Base-by-base conservation (phyloP, 2,113 vertebrate genomes). In the Crotalus horridus region DNA sequence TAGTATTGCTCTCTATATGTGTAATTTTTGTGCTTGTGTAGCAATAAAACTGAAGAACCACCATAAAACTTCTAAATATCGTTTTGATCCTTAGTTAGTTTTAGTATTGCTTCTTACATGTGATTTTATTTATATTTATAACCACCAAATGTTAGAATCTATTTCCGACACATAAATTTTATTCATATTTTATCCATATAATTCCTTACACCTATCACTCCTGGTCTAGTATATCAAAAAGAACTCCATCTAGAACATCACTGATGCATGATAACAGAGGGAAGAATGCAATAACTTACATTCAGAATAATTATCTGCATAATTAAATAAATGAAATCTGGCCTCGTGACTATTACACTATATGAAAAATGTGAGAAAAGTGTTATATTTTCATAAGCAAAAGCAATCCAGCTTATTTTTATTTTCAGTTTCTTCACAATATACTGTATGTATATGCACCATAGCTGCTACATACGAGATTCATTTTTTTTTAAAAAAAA, bases 1-100 rank as follows among this genome's bases (percentile, higher is more conserved):
- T 39, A 92, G 95, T 94, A 97, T 95, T 96, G 92, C 96, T 95
- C n/a, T 74, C n/a, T 74, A 74, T 39, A 39, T 8, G 69, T 74
- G 69, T 33, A 74, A 33, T 5, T 74, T 33, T 74, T 33, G 69
- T 74, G n/a, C 15, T 74, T 74, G 13, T 74, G 69, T 33, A 33
- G 69, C n/a, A 33, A 74, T 33, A 33, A 74, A 74, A 74, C n/a
- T 74, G 15, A 26, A 88, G 23, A 87, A 33, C 69, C 85, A 26
- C 85, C 39, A 86, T 51, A 26, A 48, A 87, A 51, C 7, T 26
- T 13, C 3, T 4, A 55, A 13, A 33, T 39, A 74, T 74, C 85
- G 89, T 24, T 8, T 53, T 87, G 46, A 10, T 6, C 74, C 39
- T 59, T 48, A n/a, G 81, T 55, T 4, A 89, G 94, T 11, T 74